phyloP scores from a whole-genome alignment of 2,797 vertebrate species.

The Muscicapa striata region DNA sequence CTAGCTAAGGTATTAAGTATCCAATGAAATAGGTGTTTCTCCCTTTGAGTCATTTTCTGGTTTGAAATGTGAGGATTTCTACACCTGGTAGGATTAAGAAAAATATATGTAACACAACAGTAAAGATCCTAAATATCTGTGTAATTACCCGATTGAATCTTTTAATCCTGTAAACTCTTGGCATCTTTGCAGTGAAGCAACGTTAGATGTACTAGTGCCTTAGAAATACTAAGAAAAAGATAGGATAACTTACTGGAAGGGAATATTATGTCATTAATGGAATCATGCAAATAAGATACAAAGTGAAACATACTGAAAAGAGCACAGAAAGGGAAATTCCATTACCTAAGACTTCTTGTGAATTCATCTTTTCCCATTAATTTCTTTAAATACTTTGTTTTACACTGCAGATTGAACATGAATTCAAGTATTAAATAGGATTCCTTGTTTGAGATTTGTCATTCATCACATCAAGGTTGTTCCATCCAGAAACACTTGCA shows the following conservation, averaged over 20 bases:
- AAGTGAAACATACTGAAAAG: neutral
- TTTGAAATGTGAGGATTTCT: constrained; percentile 12
- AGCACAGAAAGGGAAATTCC: constrained; percentile 10
- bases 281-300: neutral
- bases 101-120: neutral
- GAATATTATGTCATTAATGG: neutral
- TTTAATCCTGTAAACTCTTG: constrained; percentile 11
- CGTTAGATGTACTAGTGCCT: neutral
- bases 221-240: neutral
- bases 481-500: neutral
- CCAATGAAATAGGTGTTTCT: neutral
- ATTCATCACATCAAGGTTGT: neutral
- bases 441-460: neutral
- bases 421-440: neutral
- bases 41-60: neutral
- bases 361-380: neutral
- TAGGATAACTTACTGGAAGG: neutral
- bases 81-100: neutral
- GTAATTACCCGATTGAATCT: neutral
- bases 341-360: neutral
- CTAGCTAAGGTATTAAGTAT: neutral
- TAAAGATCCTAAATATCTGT: constrained; percentile 1
- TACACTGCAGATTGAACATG: neutral
- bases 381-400: neutral
- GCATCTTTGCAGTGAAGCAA: neutral